Percentiles rank a stretch among this genome's conserved stretches.
Conservation (phyloP, 2,888 invertebrate species). For the Pecten maximus region DNA sequence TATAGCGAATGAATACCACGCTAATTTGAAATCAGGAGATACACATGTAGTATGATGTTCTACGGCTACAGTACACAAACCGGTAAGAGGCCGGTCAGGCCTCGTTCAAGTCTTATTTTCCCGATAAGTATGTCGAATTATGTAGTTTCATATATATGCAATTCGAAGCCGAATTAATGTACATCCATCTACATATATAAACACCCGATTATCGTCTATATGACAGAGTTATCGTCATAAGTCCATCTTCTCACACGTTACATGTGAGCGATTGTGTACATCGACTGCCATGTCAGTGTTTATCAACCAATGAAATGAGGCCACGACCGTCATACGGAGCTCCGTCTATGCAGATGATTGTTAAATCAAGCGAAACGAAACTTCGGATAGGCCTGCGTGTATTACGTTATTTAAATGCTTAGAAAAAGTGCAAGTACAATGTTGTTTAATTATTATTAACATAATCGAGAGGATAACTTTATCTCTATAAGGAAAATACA, state of each 20-base stretch:
- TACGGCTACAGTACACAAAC: background rate
- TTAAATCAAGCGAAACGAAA: slow-evolving; percentile 16
- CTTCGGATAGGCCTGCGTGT: too few species aligned
- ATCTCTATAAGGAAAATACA: too few species aligned
- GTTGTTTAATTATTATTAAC: too few species aligned
- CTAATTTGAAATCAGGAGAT: too few species aligned
- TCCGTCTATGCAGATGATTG: background rate
- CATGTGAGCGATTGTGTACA: slow-evolving; percentile 26
- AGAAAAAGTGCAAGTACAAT: too few species aligned
- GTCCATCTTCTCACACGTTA: background rate
- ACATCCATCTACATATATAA: background rate
- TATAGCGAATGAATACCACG: background rate
- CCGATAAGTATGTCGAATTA: background rate
- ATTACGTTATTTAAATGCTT: too few species aligned
- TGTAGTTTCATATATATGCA: background rate
- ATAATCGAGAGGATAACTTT: too few species aligned
- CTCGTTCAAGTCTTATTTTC: background rate
- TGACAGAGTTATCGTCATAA: background rate
- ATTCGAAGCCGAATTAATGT: background rate
- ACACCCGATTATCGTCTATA: background rate
- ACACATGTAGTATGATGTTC: too few species aligned
- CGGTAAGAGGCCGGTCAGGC: background rate
- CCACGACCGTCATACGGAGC: slow-evolving; percentile 53
- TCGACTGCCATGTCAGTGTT: slow-evolving; percentile 45
- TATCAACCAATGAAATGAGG: slow-evolving; percentile 57